Evolutionary conservation across 2,113 vertebrate genomes (phyloP), one percentile per base, ranked within the genome.

Genomic region (Rhinolophus sinicus): DNA sequence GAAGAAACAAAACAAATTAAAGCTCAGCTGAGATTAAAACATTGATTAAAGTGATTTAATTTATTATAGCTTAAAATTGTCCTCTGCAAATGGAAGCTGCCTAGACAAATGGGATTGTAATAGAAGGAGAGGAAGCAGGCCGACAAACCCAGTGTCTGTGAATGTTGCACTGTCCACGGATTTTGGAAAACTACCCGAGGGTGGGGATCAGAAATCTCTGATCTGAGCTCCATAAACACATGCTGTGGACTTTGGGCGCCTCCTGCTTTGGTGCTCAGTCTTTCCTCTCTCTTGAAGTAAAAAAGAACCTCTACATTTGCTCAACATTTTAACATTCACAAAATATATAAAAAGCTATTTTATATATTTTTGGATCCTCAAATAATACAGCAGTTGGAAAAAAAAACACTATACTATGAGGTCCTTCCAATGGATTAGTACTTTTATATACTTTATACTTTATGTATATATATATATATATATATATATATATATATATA

Each of bases 1-100:
- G 44, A 62, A 30, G 87, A 22, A 83, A 81, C 80, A 38, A 44
- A 97, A 73, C 80, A 93, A 95, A 97, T 96, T 94, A 93, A 72
- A 95, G 40, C 90, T 90, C 95, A 97, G 94, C 64, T 94, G n/a
- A 72, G 69, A 87, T 95, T 28, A 65, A 97, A 97, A 94, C 87
- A 96, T 95, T 97, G 85, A 94, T 92, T 93, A 95, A 77, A 72
- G 70, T 65, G 94, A 96, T 69, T 6, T 73, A 2, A 60, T 96
- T 95, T 50, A 80, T 96, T 81, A 93, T 69, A 88, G 44, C 28
- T 81, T 81, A 90, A 96, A 96, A 81, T 97, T 96, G 77, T 92
- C 88, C 95, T 96, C 47, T 93, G 89, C 75, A 56, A 0, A 3
- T 96, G 64, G 0, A 33, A 40, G 78, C 93, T 93, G 80, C 82